Conservation (phyloP, 1,140 invertebrate species). For the Luehdorfia chinensis region DNA sequence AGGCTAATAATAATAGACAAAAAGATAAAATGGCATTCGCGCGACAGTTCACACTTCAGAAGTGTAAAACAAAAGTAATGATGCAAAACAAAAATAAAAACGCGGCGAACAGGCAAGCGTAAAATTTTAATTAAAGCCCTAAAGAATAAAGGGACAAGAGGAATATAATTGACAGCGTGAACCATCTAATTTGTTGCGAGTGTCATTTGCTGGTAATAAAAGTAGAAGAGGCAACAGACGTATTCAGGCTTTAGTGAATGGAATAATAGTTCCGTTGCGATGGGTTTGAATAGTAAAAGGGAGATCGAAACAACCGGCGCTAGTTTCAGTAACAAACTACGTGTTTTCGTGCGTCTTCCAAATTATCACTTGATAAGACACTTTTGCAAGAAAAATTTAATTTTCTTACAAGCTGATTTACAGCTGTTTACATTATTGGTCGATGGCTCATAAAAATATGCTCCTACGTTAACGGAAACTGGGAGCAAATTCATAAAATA, state of each 20-base stretch:
- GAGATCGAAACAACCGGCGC: conserved; percentile 12
- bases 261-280: conserved; percentile 47
- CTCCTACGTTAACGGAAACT: too few species aligned
- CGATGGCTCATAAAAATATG: too few species aligned
- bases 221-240: conserved; percentile 33
- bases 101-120: conserved; percentile 38
- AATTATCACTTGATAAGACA: too few species aligned
- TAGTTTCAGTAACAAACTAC: conserved; percentile 8
- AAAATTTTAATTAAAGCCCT: conserved; percentile 72
- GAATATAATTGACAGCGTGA: conserved; percentile 62
- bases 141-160: conserved; percentile 48
- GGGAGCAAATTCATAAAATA: too few species aligned
- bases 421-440: too few species aligned
- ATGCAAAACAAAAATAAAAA: conserved; percentile 40
- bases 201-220: conserved; percentile 54
- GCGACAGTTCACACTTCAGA: conserved; percentile 63
- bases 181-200: conserved; percentile 62
- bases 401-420: too few species aligned
- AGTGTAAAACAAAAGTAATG: conserved; percentile 64
- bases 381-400: too few species aligned
- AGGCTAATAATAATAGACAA: conserved; percentile 41
- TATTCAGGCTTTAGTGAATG: conserved; percentile 46
- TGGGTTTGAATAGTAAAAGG: conserved; percentile 35
- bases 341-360: conserved; percentile 3
- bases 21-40: conserved; percentile 35